phyloP scores from a whole-genome alignment of 2,797 vertebrate genomes.

The Fundulus diaphanus region DNA sequence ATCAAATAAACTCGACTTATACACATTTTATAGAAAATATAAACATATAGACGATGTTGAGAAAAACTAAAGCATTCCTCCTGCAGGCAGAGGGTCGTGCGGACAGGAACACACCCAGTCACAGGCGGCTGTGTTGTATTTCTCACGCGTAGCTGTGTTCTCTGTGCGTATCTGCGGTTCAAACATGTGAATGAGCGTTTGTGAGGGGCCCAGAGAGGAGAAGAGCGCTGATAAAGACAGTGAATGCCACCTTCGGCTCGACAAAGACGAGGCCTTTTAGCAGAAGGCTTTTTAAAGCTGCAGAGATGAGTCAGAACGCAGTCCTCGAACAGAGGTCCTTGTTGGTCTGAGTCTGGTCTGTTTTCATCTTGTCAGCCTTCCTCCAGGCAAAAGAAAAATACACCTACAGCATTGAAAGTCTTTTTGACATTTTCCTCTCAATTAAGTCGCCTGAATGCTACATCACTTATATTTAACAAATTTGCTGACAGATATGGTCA shows the following conservation, averaged over 20 bases:
- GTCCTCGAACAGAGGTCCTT: constrained; percentile 68
- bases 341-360: constrained; percentile 68
- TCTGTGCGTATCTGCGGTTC: constrained; percentile 10
- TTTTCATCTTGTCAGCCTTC: constrained; percentile 77
- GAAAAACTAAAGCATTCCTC: too few species aligned
- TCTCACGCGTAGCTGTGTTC: constrained; percentile 5
- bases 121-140: neutral
- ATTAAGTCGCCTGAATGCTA: constrained; percentile 55
- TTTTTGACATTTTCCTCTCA: constrained; percentile 59
- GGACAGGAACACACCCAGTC: neutral
- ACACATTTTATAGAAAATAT: too few species aligned
- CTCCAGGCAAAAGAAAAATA: constrained; percentile 48
- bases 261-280: constrained; percentile 45
- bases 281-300: constrained; percentile 71
- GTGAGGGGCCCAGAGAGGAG: neutral
- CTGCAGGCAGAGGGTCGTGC: too few species aligned
- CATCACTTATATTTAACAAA: neutral
- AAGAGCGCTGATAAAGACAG: constrained; percentile 20
- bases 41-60: too few species aligned
- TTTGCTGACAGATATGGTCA: neutral
- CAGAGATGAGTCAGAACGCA: constrained; percentile 74
- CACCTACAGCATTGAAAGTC: constrained; percentile 40
- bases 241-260: constrained; percentile 44
- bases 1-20: too few species aligned
- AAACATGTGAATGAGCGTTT: constrained; percentile 15